These are phyloP conservation scores for Notocelia uddmanniana DNA, from an alignment of 2,888 invertebrate genomes.

Conservation along the genomic window DNA sequence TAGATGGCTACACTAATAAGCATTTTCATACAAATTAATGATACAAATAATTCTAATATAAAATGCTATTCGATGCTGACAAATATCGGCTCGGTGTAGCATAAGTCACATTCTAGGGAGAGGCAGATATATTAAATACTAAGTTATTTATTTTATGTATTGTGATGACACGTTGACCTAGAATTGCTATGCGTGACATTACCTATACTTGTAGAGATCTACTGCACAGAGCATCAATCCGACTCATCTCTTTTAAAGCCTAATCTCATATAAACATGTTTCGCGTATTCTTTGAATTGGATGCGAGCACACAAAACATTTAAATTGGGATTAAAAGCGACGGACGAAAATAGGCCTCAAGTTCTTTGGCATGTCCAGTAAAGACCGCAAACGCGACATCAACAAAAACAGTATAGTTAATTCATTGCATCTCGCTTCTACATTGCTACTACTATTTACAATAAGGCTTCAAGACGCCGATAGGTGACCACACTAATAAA, in stretches of 20 bases:
- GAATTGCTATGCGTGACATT: background rate
- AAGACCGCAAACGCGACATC: slow-evolving; percentile 2
- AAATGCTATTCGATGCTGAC: too few species aligned
- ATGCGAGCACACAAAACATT: too few species aligned
- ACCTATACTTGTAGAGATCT: background rate
- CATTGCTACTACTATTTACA: slow-evolving; percentile 28
- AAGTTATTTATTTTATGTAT: background rate
- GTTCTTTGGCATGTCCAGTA: slow-evolving; percentile 18
- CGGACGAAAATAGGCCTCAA: background rate
- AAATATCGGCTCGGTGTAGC: too few species aligned
- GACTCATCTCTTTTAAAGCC: too few species aligned
- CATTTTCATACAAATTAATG: too few species aligned
- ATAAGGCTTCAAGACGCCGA: background rate
- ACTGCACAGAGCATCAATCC: background rate
- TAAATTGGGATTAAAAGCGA: background rate
- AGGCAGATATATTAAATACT: background rate
- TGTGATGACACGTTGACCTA: background rate
- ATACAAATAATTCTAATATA: too few species aligned
- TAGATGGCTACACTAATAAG: too few species aligned
- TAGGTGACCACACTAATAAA: background rate
- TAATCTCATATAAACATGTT: too few species aligned
- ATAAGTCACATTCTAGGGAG: too few species aligned
- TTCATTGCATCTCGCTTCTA: slow-evolving; percentile 24
- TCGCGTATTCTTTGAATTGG: too few species aligned
- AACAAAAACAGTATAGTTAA: slow-evolving; percentile 14